Conservation (phyloP, 2,888 invertebrate genomes). For the Mylabris sibirica region DNA sequence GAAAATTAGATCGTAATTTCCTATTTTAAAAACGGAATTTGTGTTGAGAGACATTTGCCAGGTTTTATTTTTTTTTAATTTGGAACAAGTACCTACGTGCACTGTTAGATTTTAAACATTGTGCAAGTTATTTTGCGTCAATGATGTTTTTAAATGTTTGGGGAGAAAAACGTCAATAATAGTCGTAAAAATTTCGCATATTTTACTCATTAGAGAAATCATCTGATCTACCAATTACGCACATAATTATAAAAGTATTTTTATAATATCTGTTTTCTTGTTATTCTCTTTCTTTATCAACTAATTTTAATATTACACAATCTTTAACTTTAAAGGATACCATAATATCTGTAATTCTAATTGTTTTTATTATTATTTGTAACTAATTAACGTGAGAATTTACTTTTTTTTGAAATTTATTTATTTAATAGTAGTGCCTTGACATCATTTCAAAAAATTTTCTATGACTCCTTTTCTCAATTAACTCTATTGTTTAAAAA, state of each 20-base stretch:
- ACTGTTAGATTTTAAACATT: not conserved
- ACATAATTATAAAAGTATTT: not conserved
- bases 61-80: not conserved
- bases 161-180: no score
- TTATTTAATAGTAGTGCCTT: not conserved
- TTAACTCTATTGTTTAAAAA: not conserved
- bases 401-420: no score
- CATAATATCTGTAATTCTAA: not conserved
- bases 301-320: not conserved
- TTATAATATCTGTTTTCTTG: not conserved
- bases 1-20: not conserved
- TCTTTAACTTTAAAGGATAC: not conserved
- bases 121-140: not conserved
- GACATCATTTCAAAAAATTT: not conserved
- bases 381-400: not conserved
- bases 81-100: not conserved
- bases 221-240: not conserved
- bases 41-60: not conserved
- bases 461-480: not conserved
- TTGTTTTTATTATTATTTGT: not conserved
- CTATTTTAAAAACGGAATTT: conserved; percentile 2
- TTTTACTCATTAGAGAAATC: not conserved
- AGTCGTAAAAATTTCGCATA: not conserved
- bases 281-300: not conserved
- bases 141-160: not conserved